Conservation (phyloP, 2,113 vertebrate species). For the Zootoca vivipara region DNA sequence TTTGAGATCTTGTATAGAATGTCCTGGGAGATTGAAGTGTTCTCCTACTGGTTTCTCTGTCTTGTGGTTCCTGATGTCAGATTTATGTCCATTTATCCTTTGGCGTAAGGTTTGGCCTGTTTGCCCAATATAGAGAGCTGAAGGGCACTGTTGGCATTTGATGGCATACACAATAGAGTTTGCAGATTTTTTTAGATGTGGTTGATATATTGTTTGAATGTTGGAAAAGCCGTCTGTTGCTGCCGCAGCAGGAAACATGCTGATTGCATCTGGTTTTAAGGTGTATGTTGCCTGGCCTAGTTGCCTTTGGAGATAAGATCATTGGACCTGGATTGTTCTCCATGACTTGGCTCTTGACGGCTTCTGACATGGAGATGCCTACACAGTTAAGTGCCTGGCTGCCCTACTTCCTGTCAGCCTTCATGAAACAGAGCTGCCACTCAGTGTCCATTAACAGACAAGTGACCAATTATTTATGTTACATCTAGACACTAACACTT, state of each 20-base stretch:
- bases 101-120: too few relatives aligned
- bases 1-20: too few relatives aligned
- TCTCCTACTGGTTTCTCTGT: too few relatives aligned
- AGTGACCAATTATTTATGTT: background rate
- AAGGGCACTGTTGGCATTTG: too few relatives aligned
- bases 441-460: background rate
- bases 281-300: background rate
- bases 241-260: background rate
- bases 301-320: background rate
- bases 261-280: background rate
- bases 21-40: too few relatives aligned
- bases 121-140: too few relatives aligned
- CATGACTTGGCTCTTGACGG: background rate
- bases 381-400: background rate
- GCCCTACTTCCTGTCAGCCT: background rate
- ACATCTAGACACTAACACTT: background rate
- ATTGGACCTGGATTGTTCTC: background rate
- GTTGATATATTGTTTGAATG: background rate
- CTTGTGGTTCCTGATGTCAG: too few relatives aligned
- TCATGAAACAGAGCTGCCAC: background rate
- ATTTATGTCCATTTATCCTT: too few relatives aligned
- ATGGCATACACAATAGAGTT: too few relatives aligned
- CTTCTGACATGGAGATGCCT: background rate
- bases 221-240: background rate
- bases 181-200: background rate